phyloP scores from a whole-genome alignment of 2,888 invertebrate genomes.

The Tortrix viridana region DNA sequence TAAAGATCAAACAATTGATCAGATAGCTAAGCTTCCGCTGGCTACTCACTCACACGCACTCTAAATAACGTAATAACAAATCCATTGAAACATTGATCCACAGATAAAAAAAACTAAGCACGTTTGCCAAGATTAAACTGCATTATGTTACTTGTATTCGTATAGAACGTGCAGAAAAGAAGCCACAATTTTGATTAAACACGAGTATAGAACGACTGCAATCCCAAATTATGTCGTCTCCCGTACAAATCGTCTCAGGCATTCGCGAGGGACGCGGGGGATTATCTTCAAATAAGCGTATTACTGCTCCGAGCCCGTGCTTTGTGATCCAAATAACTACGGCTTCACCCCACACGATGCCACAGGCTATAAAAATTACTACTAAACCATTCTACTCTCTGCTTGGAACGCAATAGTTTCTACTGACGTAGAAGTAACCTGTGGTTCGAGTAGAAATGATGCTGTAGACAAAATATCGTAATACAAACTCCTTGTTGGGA shows the following conservation, averaged over 20 bases:
- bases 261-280: slow-evolving; percentile 55
- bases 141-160: background rate
- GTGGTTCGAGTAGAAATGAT: slow-evolving; percentile 24
- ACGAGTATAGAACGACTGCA: slow-evolving; percentile 24
- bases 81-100: background rate
- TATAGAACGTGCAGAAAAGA: slow-evolving; percentile 14
- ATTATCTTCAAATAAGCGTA: slow-evolving; percentile 78
- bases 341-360: slow-evolving; percentile 51
- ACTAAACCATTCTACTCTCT: slow-evolving; percentile 9
- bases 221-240: slow-evolving; percentile 38
- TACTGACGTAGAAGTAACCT: background rate
- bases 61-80: slow-evolving; percentile 7
- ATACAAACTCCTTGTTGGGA: slow-evolving; percentile 43
- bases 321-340: slow-evolving; percentile 70
- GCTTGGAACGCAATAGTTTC: slow-evolving; percentile 10
- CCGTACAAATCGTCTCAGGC: slow-evolving; percentile 56
- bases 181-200: slow-evolving; percentile 31
- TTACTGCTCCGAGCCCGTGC: slow-evolving; percentile 65
- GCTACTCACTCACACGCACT: slow-evolving; percentile 2
- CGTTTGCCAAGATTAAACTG: slow-evolving; percentile 2
- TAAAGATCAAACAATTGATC: slow-evolving; percentile 25
- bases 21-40: slow-evolving; percentile 16
- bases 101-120: slow-evolving; percentile 2
- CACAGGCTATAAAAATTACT: slow-evolving; percentile 36
- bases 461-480: slow-evolving; percentile 37